Evolutionary conservation across 2,888 invertebrate genomes (phyloP), one percentile per base, ranked within the genome.

Genomic region (Lordiphosa fenestrarum): DNA sequence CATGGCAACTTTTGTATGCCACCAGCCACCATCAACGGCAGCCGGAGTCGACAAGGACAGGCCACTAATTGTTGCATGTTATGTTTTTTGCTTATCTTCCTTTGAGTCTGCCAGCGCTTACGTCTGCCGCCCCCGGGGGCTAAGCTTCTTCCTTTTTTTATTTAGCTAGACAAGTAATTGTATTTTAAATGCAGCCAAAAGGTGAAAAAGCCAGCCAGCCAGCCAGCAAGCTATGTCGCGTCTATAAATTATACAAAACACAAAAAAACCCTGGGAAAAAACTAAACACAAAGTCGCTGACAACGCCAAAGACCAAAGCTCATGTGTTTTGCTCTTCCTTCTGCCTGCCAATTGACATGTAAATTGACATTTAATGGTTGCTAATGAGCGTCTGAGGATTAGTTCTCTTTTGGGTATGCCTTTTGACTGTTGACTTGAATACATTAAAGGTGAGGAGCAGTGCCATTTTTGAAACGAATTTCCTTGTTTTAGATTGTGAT

Each of bases 301-400:
- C 77, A 73, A 71, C 46, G 62, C 62, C 49, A 63, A 46, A 55
- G 73, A 69, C 66, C 66, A 74, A 74, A 77, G 69, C 69, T 75
- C 83, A 65, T 75, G 76, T 80, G 80, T 54, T 59, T 57, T 53
- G 59, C 38, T 35, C 36, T 54, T 56, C 60, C 35, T 33, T 13
- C 66, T 69, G 63, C 54, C 64, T 65, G 72, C 73, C 74, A 70
- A 82, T 81, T 87, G 87, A 88, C 87, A 88, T 88, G 87, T 85
- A 86, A 86, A 88, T 88, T 86, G 87, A 77, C 85, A 85, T 88
- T 87, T 86, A 86, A 88, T 88, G 77, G 82, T 54, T 80, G 78
- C 78, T 80, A 80, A 80, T 80, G 80, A 81, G 78, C 78, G 80
- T 78, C 78, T 78, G 67, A 74, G 77, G 77, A 77, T 77, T 80